Conservation (phyloP, 2,113 vertebrate genomes). For the Corythoichthys haematopterus region DNA sequence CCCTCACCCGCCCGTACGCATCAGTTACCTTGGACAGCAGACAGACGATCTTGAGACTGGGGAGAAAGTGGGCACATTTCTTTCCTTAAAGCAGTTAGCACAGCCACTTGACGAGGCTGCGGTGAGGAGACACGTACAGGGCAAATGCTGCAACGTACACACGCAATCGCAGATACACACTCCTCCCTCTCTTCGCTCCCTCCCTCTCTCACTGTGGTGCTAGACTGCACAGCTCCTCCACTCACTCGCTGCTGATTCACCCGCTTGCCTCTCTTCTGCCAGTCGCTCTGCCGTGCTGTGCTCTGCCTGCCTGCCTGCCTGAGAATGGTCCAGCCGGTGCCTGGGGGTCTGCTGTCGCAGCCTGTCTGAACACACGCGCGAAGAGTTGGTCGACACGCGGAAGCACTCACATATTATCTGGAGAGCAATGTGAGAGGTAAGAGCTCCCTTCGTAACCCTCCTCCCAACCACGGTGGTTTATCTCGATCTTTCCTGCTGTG, state of each 20-base stretch:
- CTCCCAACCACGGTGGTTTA: slow-evolving; percentile 44
- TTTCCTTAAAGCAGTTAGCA: slow-evolving; percentile 31
- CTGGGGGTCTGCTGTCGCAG: slow-evolving; percentile 74
- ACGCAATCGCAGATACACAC: slow-evolving; percentile 32
- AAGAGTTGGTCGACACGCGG: slow-evolving; percentile 51
- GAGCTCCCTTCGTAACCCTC: slow-evolving; percentile 52
- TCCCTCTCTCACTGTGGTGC: slow-evolving; percentile 48
- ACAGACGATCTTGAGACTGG: slow-evolving; percentile 59
- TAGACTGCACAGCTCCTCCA: slow-evolving; percentile 54
- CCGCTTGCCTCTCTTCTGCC: slow-evolving; percentile 61
- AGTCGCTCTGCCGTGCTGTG: slow-evolving; percentile 61
- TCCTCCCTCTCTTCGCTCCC: slow-evolving; percentile 35
- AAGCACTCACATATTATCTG: slow-evolving; percentile 43
- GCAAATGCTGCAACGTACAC: slow-evolving; percentile 53
- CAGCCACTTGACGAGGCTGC: slow-evolving; percentile 54
- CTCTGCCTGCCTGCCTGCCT: slow-evolving; percentile 61
- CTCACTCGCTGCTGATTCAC: slow-evolving; percentile 65
- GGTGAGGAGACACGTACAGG: slow-evolving; percentile 63
- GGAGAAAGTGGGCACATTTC: slow-evolving; percentile 52
- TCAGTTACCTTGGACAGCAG: slow-evolving; percentile 55
- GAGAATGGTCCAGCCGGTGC: slow-evolving; percentile 79
- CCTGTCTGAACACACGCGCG: slow-evolving; percentile 72
- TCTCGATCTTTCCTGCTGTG: slow-evolving; percentile 59
- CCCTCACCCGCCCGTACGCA: slow-evolving; percentile 30
- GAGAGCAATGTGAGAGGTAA: slow-evolving; percentile 77